phyloP scores from a whole-genome alignment of 2,113 vertebrate species.

The Oreotragus oreotragus region DNA sequence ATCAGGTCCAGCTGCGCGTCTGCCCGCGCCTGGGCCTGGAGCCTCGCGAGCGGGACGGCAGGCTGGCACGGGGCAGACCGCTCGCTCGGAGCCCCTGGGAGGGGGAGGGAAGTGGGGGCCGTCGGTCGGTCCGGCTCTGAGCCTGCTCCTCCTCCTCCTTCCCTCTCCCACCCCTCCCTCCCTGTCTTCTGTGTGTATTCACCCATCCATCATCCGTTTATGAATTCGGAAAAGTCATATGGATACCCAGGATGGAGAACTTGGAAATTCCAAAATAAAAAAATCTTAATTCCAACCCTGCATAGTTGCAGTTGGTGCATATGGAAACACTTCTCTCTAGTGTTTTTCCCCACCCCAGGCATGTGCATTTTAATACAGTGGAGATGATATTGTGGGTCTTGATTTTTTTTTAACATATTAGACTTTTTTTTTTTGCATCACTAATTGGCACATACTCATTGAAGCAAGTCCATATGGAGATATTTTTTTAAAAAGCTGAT shows the following conservation, averaged over 20 bases:
- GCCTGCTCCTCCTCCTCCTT: too few relatives aligned
- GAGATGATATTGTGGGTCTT: not conserved
- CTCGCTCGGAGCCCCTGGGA: not conserved
- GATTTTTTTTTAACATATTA: not conserved
- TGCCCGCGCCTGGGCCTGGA: accelerated
- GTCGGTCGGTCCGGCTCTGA: not conserved
- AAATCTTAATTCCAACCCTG: not conserved
- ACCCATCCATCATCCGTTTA: not conserved
- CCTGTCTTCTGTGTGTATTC: accelerated
- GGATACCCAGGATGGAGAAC: not conserved
- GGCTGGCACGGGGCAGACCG: accelerated
- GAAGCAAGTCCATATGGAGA: not conserved
- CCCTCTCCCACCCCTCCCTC: accelerated
- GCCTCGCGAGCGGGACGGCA: not conserved
- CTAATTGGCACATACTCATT: not conserved
- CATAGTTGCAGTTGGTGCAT: accelerated
- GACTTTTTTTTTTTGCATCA: not conserved
- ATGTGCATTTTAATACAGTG: not conserved
- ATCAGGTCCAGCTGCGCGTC: not conserved
- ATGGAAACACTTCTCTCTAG: not conserved
- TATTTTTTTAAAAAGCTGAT: not conserved
- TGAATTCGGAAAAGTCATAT: not conserved
- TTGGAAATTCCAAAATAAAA: not conserved
- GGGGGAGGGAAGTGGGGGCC: not conserved
- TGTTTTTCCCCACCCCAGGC: not conserved